phyloP scores from a whole-genome alignment of 2,888 invertebrate genomes.

The Spatulosminthurus flaviceps region DNA sequence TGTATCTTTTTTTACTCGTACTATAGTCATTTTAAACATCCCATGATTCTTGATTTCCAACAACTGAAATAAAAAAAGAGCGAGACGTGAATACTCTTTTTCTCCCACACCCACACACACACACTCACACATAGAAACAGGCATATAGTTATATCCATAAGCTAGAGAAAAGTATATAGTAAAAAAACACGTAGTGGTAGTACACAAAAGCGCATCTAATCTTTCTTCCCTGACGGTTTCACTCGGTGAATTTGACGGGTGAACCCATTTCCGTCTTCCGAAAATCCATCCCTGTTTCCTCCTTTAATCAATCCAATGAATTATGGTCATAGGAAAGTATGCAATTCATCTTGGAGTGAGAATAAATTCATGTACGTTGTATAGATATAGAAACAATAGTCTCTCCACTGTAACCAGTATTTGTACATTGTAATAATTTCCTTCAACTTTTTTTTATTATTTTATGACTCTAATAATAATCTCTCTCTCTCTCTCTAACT shows the following conservation, averaged over 20 bases:
- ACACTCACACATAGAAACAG: too few species aligned
- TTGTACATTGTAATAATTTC: too few species aligned
- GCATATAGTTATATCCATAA: too few species aligned
- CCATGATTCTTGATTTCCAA: not conserved
- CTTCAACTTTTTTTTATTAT: too few species aligned
- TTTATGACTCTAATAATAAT: too few species aligned
- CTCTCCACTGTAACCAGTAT: slow-evolving; percentile 4
- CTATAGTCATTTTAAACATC: not conserved
- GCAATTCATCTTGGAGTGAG: not conserved
- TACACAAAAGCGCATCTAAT: slow-evolving; percentile 31
- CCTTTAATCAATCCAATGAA: slow-evolving; percentile 35
- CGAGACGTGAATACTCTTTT: slow-evolving; percentile 19
- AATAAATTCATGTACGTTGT: too few species aligned
- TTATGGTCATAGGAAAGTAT: slow-evolving; percentile 19
- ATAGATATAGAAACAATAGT: not conserved
- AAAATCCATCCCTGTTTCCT: slow-evolving; percentile 40
- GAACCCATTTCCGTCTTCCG: slow-evolving; percentile 44
- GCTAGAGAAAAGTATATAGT: too few species aligned
- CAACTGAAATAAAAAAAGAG: not conserved
- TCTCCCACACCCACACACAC: too few species aligned
- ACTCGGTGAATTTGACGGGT: slow-evolving; percentile 39
- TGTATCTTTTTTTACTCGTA: not conserved
- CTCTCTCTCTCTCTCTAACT: too few species aligned
- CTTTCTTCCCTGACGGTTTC: slow-evolving; percentile 39
- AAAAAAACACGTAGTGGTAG: too few species aligned